Percentiles rank a stretch among this genome's conserved stretches.
Evolutionary conservation across 1,140 invertebrate species (phyloP).

Genomic region (Drosophila triauraria): DNA sequence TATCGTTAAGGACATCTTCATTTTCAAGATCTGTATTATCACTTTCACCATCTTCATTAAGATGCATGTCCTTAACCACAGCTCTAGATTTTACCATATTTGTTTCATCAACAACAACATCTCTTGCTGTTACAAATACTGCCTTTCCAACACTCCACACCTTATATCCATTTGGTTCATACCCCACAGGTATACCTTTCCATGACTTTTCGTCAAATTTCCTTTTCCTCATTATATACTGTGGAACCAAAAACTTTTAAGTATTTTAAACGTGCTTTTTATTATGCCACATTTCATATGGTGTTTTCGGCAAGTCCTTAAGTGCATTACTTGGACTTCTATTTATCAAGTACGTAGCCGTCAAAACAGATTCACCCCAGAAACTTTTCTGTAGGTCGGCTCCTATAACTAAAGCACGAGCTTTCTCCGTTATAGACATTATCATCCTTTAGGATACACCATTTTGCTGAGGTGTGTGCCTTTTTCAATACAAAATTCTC

Average conservation of each 20-base stretch:
- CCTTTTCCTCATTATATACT: neutral
- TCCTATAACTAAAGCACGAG: conserved; percentile 1
- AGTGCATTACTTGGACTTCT: conserved; percentile 1
- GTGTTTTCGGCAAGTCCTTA: neutral
- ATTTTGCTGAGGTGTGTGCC: neutral
- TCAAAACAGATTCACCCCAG: conserved; percentile 1
- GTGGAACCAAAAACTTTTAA: no score
- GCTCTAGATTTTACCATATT: neutral
- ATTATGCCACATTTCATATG: neutral
- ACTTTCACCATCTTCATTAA: no score
- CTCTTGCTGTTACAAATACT: no score
- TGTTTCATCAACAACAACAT: no score
- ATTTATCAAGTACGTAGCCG: neutral
- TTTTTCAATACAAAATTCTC: neutral
- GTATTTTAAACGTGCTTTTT: no score
- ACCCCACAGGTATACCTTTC: neutral
- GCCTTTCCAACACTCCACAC: neutral
- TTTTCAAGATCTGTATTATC: no score
- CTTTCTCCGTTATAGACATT: neutral
- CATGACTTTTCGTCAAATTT: neutral
- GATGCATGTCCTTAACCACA: no score
- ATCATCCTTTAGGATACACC: neutral
- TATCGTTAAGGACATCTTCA: neutral
- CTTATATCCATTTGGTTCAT: neutral
- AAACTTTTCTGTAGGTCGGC: neutral